A percentile compares a stretch with the other conserved stretches of the same genome.
phyloP scores from a whole-genome alignment of 2,113 vertebrate genomes.

The Odobenus rosmarus region DNA sequence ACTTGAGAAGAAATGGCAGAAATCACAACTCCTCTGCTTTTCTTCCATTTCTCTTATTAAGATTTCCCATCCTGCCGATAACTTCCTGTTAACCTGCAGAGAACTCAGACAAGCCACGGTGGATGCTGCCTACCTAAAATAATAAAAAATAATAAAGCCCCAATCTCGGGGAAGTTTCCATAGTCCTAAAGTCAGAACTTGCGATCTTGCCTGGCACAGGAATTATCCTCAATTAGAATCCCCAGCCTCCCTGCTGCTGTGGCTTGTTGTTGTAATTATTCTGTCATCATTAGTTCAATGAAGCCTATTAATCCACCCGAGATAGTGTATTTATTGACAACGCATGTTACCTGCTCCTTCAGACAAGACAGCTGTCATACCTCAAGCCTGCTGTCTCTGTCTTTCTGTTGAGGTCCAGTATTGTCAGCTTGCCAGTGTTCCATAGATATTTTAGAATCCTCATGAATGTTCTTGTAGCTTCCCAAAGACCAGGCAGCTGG shows the following conservation, averaged over 20 bases:
- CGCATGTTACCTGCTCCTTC: constrained; percentile 47
- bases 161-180: constrained; percentile 26
- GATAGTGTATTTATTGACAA: constrained; percentile 22
- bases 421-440: background rate
- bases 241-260: constrained; percentile 55
- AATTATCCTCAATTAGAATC: constrained; percentile 56
- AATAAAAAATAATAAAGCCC: background rate
- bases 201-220: background rate
- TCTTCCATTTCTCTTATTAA: background rate
- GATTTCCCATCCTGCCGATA: background rate
- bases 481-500: background rate
- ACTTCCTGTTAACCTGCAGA: background rate
- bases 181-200: background rate
- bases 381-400: constrained; percentile 47
- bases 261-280: constrained; percentile 54
- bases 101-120: background rate
- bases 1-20: background rate
- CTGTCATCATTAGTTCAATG: constrained; percentile 58
- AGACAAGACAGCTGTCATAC: background rate
- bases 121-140: background rate
- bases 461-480: background rate
- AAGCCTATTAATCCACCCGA: constrained; percentile 59
- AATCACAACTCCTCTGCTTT: background rate
- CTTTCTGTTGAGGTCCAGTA: constrained; percentile 21
- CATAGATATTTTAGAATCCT: background rate